Conservation (phyloP, 2,113 vertebrate genomes). For the Thinocorus orbignyianus region DNA sequence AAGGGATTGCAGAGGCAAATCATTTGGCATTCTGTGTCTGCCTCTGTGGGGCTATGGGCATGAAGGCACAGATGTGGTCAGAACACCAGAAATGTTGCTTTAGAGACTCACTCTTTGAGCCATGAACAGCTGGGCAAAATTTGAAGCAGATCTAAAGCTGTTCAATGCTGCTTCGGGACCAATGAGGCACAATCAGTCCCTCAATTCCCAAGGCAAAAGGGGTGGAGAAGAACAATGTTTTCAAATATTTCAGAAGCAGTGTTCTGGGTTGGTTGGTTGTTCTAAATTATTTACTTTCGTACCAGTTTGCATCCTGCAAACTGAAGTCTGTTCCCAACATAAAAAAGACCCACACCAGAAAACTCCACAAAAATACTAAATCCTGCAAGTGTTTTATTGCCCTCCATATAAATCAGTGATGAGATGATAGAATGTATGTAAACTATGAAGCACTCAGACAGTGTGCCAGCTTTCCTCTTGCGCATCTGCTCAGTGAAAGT, state of each 20-base stretch:
- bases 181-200: neutral
- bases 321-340: neutral
- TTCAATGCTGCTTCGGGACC: neutral
- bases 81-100: neutral
- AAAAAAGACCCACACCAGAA: neutral
- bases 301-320: neutral
- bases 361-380: neutral
- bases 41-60: neutral
- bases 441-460: neutral
- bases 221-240: neutral
- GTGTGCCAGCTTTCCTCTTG: neutral
- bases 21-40: neutral
- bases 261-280: neutral
- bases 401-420: neutral
- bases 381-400: neutral
- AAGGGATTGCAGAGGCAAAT: neutral
- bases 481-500: conserved; percentile 24
- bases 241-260: neutral
- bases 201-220: neutral
- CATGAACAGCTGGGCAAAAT: neutral
- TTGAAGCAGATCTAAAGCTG: neutral
- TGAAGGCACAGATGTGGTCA: neutral
- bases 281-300: neutral
- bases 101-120: neutral
- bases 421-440: neutral